These are phyloP conservation scores for Leptopilina drosophilae DNA, from an alignment of 2,888 invertebrate genomes.

Conservation along the genomic window DNA sequence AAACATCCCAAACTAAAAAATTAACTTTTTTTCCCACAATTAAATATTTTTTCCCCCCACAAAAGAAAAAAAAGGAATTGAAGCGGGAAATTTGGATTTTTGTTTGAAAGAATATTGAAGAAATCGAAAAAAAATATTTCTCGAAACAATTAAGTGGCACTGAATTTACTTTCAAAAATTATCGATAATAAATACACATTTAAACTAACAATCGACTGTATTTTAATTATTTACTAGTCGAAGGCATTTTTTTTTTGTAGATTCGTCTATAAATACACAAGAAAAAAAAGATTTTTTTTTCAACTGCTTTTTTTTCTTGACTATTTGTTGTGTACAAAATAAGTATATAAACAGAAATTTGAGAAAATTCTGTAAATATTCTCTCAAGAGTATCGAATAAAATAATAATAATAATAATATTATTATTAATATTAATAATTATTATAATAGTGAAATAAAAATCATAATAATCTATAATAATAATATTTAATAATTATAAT, in stretches of 20 bases:
- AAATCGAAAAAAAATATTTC: too few relatives aligned
- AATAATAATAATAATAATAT: constrained; percentile 3
- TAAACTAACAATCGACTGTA: constrained; percentile 28
- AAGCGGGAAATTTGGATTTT: too few relatives aligned
- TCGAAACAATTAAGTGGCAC: constrained; percentile 33
- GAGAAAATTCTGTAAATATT: constrained; percentile 5
- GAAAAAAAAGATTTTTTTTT: neutral
- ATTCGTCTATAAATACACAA: constrained; percentile 38
- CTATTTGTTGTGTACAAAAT: constrained; percentile 31
- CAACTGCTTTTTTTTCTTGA: constrained; percentile 6
- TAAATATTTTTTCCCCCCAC: too few relatives aligned
- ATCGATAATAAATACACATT: constrained; percentile 38
- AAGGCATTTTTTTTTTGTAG: constrained; percentile 17
- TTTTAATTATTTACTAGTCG: constrained; percentile 7
- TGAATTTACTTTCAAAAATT: constrained; percentile 36
- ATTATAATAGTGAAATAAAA: neutral
- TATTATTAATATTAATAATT: neutral
- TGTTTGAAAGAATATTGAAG: too few relatives aligned
- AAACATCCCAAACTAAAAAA: too few relatives aligned
- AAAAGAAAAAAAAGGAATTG: too few relatives aligned
- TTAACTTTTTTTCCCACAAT: too few relatives aligned
- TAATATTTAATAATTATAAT: neutral
- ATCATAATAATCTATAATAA: neutral
- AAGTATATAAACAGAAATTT: constrained; percentile 27
- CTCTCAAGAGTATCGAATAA: constrained; percentile 22